Conservation (phyloP, 2,888 invertebrate genomes). For the Harpalus rufipes region DNA sequence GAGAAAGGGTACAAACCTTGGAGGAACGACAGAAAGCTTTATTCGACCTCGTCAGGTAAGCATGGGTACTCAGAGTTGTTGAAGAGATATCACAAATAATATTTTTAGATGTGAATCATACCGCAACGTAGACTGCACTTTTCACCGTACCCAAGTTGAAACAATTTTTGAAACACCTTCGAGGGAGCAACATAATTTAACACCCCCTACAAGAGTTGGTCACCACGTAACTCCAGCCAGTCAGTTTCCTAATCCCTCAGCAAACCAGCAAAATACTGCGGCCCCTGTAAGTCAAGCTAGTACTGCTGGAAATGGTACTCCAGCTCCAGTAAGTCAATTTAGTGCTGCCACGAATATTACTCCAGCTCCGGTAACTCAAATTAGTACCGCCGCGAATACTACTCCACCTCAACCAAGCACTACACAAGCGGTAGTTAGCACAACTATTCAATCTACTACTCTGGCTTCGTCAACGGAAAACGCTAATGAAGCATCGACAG, state of each 20-base stretch:
- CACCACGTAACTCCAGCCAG: neutral
- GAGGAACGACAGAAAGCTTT: conserved; percentile 48
- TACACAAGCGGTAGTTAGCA: neutral
- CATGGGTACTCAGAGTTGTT: neutral
- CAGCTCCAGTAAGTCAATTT: conserved; percentile 2
- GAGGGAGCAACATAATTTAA: conserved; percentile 13
- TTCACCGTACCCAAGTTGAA: conserved; percentile 32
- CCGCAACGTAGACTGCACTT: conserved; percentile 16
- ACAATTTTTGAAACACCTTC: conserved; percentile 37
- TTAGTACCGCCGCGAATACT: neutral
- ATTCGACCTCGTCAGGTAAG: conserved; percentile 35
- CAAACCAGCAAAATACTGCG: conserved; percentile 9
- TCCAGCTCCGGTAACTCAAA: neutral
- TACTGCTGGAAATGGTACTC: neutral
- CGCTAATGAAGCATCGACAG: neutral
- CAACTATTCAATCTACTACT: neutral
- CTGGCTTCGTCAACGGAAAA: neutral
- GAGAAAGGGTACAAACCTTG: conserved; percentile 35
- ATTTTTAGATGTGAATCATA: conserved; percentile 36
- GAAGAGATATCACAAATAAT: neutral
- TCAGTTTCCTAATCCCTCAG: conserved; percentile 2
- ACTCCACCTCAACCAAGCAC: neutral
- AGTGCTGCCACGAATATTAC: neutral
- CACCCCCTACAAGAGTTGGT: neutral
- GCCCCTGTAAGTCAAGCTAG: neutral